These are phyloP conservation scores for Coturnix japonica DNA, from an alignment of 2,113 vertebrate genomes.

Conservation along the genomic window DNA sequence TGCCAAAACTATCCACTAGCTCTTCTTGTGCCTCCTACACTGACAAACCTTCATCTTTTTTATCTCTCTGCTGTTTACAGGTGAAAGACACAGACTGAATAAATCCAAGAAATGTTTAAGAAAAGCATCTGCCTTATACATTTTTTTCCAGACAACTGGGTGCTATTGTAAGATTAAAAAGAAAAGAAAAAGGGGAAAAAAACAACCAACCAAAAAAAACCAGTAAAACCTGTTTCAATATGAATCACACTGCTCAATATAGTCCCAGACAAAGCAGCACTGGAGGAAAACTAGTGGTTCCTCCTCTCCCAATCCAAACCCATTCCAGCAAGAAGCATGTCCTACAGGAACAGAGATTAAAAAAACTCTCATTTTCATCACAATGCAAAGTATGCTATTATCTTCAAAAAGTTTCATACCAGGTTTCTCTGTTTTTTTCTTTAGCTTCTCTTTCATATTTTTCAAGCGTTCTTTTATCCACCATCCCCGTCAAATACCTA, in stretches of 20 bases:
- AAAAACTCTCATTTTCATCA: not conserved
- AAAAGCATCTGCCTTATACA: not conserved
- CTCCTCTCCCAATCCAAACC: rapidly evolving
- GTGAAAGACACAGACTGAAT: not conserved
- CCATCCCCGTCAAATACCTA: slow-evolving; percentile 99
- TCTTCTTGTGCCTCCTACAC: not conserved
- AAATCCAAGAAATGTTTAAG: not conserved
- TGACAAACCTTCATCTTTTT: not conserved
- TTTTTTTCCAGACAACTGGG: not conserved
- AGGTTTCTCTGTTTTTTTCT: slow-evolving; percentile 99
- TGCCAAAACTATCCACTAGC: not conserved
- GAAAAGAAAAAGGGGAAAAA: not conserved
- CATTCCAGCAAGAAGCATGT: not conserved
- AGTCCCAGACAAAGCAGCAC: not conserved
- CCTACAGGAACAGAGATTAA: not conserved
- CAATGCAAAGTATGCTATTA: not conserved
- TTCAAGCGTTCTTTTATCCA: slow-evolving; percentile 98
- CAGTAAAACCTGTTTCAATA: not conserved
- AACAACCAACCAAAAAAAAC: too few species aligned
- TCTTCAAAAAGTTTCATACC: slow-evolving; percentile 77
- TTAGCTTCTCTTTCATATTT: slow-evolving; percentile 99
- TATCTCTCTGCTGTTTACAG: not conserved
- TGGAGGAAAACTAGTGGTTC: not conserved
- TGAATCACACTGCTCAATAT: rapidly evolving
- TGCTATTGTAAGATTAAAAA: not conserved